Conservation (phyloP, 2,888 invertebrate species). For the Linhomoeus sp. region DNA sequence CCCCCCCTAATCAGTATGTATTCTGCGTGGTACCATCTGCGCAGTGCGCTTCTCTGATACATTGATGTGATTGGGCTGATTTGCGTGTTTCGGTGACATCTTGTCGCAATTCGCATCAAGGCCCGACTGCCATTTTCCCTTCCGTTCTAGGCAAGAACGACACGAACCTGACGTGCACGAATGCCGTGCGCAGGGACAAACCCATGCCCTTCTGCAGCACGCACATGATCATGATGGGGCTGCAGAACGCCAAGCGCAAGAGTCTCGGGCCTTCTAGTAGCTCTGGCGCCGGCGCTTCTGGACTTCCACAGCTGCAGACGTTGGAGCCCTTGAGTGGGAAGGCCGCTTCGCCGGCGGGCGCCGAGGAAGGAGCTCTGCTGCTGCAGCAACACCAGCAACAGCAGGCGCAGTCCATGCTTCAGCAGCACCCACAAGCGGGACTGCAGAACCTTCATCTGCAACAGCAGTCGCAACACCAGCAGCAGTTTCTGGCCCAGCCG, state of each 20-base stretch:
- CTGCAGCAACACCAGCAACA: not conserved
- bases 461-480: too few species aligned
- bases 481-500: too few species aligned
- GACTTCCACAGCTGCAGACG: not conserved
- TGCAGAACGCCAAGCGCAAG: conserved; percentile 12
- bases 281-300: too few species aligned
- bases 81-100: too few species aligned
- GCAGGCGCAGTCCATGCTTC: not conserved
- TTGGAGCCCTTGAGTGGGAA: not conserved
- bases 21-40: too few species aligned
- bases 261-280: too few species aligned
- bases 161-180: conserved; percentile 12
- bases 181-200: conserved; percentile 13
- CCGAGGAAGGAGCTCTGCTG: not conserved
- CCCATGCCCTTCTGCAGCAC: conserved; percentile 14
- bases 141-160: not conserved
- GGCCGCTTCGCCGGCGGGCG: not conserved
- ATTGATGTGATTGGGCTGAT: too few species aligned
- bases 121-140: too few species aligned
- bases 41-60: too few species aligned
- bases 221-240: conserved; percentile 18
- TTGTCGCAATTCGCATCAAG: too few species aligned
- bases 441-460: too few species aligned
- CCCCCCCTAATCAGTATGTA: too few species aligned
- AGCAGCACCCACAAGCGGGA: not conserved